Evolutionary conservation across 2,113 vertebrate species (phyloP).

Genomic region (Caracal caracal): DNA sequence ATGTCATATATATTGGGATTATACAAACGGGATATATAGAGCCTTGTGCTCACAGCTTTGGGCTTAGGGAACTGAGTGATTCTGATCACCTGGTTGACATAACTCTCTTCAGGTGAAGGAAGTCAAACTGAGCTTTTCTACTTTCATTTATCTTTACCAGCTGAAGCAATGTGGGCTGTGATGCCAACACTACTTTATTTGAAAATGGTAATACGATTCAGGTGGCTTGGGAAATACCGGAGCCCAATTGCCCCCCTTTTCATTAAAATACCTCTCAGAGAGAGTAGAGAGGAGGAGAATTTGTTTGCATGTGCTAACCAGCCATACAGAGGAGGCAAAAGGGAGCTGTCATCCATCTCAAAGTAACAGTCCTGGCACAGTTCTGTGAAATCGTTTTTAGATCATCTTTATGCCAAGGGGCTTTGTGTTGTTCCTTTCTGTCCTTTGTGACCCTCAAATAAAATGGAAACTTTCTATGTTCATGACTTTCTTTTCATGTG

Average conservation of each 20-base stretch:
- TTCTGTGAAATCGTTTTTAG: constrained; percentile 37
- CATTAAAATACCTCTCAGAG: background rate
- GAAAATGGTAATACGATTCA: background rate
- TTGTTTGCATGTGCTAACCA: background rate
- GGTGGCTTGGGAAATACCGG: background rate
- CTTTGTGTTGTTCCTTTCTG: constrained; percentile 25
- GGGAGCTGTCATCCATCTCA: background rate
- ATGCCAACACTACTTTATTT: background rate
- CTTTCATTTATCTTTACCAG: background rate
- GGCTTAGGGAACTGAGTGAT: background rate
- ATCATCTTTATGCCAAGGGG: constrained; percentile 32
- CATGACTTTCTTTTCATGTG: constrained; percentile 71
- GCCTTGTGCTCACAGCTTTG: background rate
- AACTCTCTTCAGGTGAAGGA: background rate
- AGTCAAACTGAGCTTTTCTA: background rate
- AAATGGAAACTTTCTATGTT: constrained; percentile 72
- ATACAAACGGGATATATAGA: background rate
- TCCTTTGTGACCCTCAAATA: constrained; percentile 70
- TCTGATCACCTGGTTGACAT: background rate
- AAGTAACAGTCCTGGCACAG: background rate
- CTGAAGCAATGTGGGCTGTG: background rate
- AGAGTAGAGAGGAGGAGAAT: background rate
- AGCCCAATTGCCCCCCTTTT: background rate
- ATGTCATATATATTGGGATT: background rate
- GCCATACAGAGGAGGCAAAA: background rate